These are phyloP conservation scores for Lepetodrilus schrolli DNA, from an alignment of 2,888 invertebrate genomes.

Conservation along the genomic window DNA sequence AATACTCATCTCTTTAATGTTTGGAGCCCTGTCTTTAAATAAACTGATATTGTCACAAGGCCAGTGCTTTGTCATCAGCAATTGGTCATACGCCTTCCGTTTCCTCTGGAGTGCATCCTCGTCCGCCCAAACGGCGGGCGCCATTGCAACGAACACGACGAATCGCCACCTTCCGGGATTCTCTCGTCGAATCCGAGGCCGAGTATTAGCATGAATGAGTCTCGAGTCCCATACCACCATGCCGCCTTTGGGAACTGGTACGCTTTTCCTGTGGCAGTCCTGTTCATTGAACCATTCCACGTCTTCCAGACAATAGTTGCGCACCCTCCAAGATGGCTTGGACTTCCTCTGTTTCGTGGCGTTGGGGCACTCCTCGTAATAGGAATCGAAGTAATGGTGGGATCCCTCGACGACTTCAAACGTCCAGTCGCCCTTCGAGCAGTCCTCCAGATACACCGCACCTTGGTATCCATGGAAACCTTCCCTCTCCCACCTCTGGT, in stretches of 20 bases:
- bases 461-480: constrained; percentile 68
- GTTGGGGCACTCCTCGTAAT: constrained; percentile 34
- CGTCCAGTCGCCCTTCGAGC: constrained; percentile 54
- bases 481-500: constrained; percentile 53
- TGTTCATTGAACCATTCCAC: constrained; percentile 47
- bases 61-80: constrained; percentile 61
- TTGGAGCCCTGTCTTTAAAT: constrained; percentile 32
- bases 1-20: constrained; percentile 6
- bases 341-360: constrained; percentile 35
- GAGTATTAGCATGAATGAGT: constrained; percentile 64
- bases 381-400: constrained; percentile 40
- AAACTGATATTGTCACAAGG: constrained; percentile 54
- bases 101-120: constrained; percentile 50
- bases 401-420: constrained; percentile 51
- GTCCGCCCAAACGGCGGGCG: constrained; percentile 64
- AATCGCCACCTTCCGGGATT: constrained; percentile 62
- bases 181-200: constrained; percentile 51
- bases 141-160: constrained; percentile 65
- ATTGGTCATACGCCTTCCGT: constrained; percentile 52
- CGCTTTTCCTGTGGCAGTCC: constrained; percentile 47
- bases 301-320: constrained; percentile 43
- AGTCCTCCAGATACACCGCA: constrained; percentile 53
- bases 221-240: constrained; percentile 70
- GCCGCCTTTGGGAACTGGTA: constrained; percentile 66
- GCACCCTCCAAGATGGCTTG: constrained; percentile 40